Evolutionary conservation across 2,797 vertebrate genomes (phyloP).

Genomic region (Botia kubotai): DNA sequence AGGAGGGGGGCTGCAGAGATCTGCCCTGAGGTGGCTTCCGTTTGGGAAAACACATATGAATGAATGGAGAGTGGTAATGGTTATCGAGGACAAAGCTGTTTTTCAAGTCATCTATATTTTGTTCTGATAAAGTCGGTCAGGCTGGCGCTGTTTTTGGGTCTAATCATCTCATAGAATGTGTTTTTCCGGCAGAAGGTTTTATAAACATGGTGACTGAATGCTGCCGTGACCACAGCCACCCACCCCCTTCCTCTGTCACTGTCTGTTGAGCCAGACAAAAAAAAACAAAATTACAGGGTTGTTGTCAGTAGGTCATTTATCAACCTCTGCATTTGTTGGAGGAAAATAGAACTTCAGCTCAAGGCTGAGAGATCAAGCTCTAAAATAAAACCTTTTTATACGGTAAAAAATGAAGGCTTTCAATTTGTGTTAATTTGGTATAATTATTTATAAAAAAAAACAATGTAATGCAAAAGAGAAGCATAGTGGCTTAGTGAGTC

Average conservation of each 20-base stretch:
- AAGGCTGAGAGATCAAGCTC: not conserved
- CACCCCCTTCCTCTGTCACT: not conserved
- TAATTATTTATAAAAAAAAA: not conserved
- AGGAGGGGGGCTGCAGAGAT: not conserved
- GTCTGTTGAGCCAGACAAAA: slow-evolving; percentile 5
- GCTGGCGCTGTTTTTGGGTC: not conserved
- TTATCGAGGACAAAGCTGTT: not conserved
- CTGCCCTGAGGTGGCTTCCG: not conserved
- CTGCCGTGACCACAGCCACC: not conserved
- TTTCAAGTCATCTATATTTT: not conserved
- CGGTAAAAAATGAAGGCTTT: not conserved
- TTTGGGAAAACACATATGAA: too few species aligned
- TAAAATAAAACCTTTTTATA: not conserved
- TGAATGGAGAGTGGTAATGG: not conserved
- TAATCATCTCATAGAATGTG: not conserved
- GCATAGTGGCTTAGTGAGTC: too few species aligned
- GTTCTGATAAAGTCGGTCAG: not conserved
- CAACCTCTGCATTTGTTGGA: slow-evolving; percentile 3
- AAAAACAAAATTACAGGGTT: not conserved
- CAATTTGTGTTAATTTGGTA: not conserved
- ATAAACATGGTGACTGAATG: slow-evolving; percentile 10
- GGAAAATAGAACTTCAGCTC: not conserved
- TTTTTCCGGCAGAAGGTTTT: slow-evolving; percentile 14
- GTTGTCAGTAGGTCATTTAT: slow-evolving; percentile 13
- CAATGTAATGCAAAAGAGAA: too few species aligned